Evolutionary conservation across 2,113 vertebrate genomes (phyloP).

Genomic region (Enhydra lutris): DNA sequence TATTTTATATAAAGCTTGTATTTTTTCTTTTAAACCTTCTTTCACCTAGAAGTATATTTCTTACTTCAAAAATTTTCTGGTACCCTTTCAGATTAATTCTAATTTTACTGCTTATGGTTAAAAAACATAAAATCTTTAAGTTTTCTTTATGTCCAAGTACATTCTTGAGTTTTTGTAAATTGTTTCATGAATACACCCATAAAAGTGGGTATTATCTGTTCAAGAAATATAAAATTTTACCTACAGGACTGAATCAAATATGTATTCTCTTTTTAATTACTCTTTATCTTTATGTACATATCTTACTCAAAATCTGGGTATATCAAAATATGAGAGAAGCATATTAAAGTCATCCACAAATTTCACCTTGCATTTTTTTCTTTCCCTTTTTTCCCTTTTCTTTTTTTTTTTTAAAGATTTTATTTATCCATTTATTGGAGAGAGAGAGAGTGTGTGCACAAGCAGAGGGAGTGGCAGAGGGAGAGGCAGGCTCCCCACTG

Average conservation of each 20-base stretch:
- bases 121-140: constrained; percentile 19
- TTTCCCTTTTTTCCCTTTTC: not conserved
- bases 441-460: no score
- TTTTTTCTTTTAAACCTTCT: not conserved
- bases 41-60: not conserved
- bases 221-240: not conserved
- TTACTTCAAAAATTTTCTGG: not conserved
- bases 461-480: no score
- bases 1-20: not conserved
- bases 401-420: not conserved
- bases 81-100: not conserved
- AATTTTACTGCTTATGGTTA: not conserved
- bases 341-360: not conserved
- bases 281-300: not conserved
- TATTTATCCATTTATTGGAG: not conserved
- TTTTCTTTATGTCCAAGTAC: not conserved
- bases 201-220: not conserved
- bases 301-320: not conserved
- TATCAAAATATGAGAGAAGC: not conserved
- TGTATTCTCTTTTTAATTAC: not conserved
- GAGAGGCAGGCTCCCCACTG: no score
- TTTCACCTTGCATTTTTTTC: not conserved
- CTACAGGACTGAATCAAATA: not conserved
- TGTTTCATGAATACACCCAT: not conserved
- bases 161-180: not conserved